Percentiles rank a stretch among this genome's conserved stretches.
These are phyloP conservation scores for Drosophila sproati DNA, from an alignment of 1,140 invertebrate species.

Conservation along the genomic window DNA sequence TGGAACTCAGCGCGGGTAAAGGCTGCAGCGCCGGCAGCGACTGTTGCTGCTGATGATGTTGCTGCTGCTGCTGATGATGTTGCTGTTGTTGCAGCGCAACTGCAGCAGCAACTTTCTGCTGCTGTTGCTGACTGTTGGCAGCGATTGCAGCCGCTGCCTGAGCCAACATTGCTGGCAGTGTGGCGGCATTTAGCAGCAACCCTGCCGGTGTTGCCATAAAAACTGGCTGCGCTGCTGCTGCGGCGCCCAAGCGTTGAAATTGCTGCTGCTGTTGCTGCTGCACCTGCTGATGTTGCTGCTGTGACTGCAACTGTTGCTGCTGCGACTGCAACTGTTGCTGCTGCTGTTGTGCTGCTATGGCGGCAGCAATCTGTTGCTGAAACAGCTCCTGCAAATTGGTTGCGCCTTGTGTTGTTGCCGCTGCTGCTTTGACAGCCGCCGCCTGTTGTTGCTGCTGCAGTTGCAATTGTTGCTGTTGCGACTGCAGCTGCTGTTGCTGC, in stretches of 20 bases:
- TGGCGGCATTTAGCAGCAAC: constrained; percentile 73
- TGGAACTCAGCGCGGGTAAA: constrained; percentile 77
- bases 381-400: constrained; percentile 73
- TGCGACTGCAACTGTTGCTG: constrained; percentile 71
- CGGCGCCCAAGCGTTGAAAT: constrained; percentile 63
- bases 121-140: constrained; percentile 69
- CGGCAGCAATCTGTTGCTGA: constrained; percentile 74
- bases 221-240: constrained; percentile 73
- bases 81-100: constrained; percentile 57
- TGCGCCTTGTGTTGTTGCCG: constrained; percentile 42
- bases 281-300: constrained; percentile 55
- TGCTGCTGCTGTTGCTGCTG: constrained; percentile 53
- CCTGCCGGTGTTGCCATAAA: constrained; percentile 82
- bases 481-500: constrained; percentile 59
- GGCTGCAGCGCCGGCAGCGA: constrained; percentile 74
- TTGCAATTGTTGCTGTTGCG: constrained; percentile 70
- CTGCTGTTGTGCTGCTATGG: constrained; percentile 67
- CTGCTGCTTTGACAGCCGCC: constrained; percentile 26
- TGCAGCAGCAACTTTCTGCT: constrained; percentile 60
- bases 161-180: constrained; percentile 76
- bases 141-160: constrained; percentile 73
- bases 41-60: constrained; percentile 46
- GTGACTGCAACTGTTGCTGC: constrained; percentile 48
- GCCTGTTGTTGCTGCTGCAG: constrained; percentile 52
- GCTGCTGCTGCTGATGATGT: constrained; percentile 32